Evolutionary conservation across 1,140 invertebrate genomes (phyloP), one percentile per base, ranked within the genome.

Genomic region (Rhopalosiphum maidis): DNA sequence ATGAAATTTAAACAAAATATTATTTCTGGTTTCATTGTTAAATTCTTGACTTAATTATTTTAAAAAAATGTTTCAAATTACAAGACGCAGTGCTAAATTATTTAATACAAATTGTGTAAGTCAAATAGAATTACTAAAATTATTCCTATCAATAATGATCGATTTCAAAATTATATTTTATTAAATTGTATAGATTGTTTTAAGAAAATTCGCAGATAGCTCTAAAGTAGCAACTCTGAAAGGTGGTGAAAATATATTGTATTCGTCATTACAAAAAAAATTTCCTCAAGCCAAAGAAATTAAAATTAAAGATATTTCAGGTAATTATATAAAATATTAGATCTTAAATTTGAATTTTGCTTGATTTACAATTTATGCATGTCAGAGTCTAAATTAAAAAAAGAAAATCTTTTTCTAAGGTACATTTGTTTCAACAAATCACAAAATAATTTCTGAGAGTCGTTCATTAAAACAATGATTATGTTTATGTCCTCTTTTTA

Each of bases 271-370:
- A 93, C 82, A 90, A 93, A 93, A 90, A 90, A 95, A 95, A 85
- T 96, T 97, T 95, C 97, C 97, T 2, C 96, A 96, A 91, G 97
- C 97, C 55, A 96, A 96, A 68, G 95, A 95, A 93, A 96, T 98
- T 85, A 96, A 97, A 95, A 97, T 98, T 3, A 95, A 96, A 89
- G 97, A 98, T 95, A 96, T 98, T 54, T 98, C 97, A 94, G 91
- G 91, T 93, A 86, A 93, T 35, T 51, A 68, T 60, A 8, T 43
- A 46, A 46, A 5, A 68, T 1, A 5, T 77, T n/a, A 77, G 15
- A 77, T 77, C 30, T 77, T n/a, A n/a, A 77, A n/a, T 18, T n/a
- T n/a, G 15, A 77, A 77, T 18, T 68, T n/a, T 5, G 4, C 60
- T 11, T 35, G n/a, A n/a, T 77, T 77, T 51, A 51, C 15, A 18